phyloP scores from a whole-genome alignment of 2,113 vertebrate species.

The Dicerorhinus sumatrensis region DNA sequence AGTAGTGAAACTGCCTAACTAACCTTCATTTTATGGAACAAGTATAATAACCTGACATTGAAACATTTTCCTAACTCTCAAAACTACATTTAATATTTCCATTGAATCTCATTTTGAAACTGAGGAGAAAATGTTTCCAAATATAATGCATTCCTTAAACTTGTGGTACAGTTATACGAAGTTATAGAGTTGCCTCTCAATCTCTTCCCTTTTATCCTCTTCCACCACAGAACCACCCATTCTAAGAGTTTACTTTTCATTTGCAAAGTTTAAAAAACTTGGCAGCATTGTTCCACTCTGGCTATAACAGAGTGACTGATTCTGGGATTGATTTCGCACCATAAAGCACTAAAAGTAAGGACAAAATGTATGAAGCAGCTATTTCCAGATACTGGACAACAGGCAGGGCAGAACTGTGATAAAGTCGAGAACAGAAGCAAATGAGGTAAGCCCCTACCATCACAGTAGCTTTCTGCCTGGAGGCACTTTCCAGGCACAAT shows the following conservation, averaged over 20 bases:
- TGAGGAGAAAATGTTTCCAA: not conserved
- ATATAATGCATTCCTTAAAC: not conserved
- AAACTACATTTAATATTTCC: not conserved
- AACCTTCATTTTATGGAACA: not conserved
- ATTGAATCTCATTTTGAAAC: not conserved
- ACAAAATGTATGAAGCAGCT: not conserved
- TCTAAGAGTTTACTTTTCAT: constrained; percentile 1
- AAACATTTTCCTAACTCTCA: not conserved
- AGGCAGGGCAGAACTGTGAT: not conserved
- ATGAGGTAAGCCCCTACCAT: not conserved
- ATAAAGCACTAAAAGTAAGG: constrained; percentile 23
- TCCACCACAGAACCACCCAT: not conserved
- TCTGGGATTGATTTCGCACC: not conserved
- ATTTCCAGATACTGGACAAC: not conserved
- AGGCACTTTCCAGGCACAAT: not conserved
- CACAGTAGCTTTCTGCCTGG: not conserved
- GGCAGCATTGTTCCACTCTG: not conserved
- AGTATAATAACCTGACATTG: not conserved
- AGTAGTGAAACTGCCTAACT: not conserved
- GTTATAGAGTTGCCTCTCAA: not conserved
- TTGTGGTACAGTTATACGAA: not conserved
- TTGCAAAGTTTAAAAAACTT: not conserved
- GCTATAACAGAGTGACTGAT: not conserved
- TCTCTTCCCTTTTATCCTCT: not conserved
- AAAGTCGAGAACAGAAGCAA: not conserved